phyloP scores from a whole-genome alignment of 2,113 vertebrate genomes.

The Chinchilla lanigera region DNA sequence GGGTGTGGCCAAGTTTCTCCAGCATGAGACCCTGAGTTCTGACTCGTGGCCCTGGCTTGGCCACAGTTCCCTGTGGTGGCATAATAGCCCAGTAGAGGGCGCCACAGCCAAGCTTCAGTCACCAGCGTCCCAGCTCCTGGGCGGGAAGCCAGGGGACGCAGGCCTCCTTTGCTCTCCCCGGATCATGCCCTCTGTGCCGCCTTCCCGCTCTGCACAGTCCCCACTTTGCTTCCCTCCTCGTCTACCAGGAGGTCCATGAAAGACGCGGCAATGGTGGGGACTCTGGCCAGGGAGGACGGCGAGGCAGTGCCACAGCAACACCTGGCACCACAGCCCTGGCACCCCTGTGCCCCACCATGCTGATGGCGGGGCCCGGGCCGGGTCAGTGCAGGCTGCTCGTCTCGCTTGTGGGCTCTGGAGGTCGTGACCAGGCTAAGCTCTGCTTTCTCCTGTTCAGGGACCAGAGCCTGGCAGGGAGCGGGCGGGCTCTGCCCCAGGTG shows the following conservation, averaged over 20 bases:
- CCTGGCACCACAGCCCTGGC: background rate
- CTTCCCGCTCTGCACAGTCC: background rate
- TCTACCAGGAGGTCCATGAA: background rate
- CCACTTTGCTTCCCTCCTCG: background rate
- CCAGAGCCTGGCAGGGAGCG: background rate
- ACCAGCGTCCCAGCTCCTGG: fast-evolving
- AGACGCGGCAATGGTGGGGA: background rate
- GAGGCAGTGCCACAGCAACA: background rate
- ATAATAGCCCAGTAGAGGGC: constrained; percentile 80
- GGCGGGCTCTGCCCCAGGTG: background rate
- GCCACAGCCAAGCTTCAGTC: background rate
- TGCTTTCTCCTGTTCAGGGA: background rate
- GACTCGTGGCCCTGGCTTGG: background rate
- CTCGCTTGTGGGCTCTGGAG: background rate
- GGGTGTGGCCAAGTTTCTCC: fast-evolving
- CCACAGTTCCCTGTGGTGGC: background rate
- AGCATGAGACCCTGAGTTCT: background rate
- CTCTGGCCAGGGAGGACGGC: fast-evolving
- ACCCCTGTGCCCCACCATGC: background rate
- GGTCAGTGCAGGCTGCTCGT: background rate
- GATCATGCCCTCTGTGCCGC: background rate
- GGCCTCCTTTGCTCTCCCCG: background rate
- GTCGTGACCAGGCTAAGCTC: background rate
- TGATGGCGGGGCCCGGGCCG: fast-evolving
- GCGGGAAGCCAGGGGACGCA: background rate